Evolutionary conservation across 2,888 invertebrate genomes (phyloP).

Genomic region (Stomorhina lunata): DNA sequence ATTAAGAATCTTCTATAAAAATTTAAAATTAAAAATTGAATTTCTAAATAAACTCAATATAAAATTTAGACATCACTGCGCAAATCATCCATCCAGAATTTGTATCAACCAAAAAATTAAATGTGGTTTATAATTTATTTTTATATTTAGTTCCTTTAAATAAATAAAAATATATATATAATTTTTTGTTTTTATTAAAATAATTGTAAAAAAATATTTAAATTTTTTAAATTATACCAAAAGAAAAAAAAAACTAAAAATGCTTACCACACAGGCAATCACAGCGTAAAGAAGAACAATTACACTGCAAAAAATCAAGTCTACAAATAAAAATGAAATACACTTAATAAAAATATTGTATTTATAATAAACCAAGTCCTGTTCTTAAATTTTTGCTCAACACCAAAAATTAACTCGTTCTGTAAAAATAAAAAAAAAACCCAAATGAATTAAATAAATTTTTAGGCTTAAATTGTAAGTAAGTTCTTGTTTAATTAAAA

Average conservation of each 20-base stretch:
- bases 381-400: not conserved
- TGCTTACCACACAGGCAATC: conserved; percentile 62
- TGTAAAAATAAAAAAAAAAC: not conserved
- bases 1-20: not conserved
- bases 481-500: conserved; percentile 42
- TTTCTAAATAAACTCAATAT: too few relatives aligned
- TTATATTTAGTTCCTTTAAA: conserved; percentile 42
- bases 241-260: too few relatives aligned
- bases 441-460: conserved; percentile 17
- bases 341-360: conserved; percentile 20
- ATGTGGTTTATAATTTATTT: conserved; percentile 28
- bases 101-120: conserved; percentile 18
- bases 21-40: not conserved
- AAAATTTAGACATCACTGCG: conserved; percentile 32
- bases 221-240: not conserved
- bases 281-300: conserved; percentile 10
- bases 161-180: not conserved
- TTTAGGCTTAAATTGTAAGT: conserved; percentile 56
- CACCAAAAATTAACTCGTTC: not conserved
- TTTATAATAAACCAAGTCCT: not conserved
- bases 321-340: conserved; percentile 15
- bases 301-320: conserved; percentile 15
- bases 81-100: conserved; percentile 40
- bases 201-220: conserved; percentile 1
- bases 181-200: conserved; percentile 1